Base-by-base conservation (phyloP, 2,888 invertebrate genomes). In the Torymus tubicola region DNA sequence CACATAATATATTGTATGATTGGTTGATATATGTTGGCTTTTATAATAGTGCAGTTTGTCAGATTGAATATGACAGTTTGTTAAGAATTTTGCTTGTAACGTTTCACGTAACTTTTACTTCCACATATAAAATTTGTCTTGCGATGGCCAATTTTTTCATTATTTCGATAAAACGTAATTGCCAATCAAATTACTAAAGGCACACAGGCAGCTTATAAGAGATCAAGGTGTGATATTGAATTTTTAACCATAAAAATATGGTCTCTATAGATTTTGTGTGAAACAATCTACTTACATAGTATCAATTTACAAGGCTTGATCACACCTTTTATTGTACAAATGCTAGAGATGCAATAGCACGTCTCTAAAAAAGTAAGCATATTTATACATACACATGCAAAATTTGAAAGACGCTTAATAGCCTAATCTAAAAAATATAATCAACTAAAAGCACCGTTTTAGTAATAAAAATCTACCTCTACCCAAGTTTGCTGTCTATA, bases 141-240 rank as follows among this genome's bases (percentile, higher is more conserved):
- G 69, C 2, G 61, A 76, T 76, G 76, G 69, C 76, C 75, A 76
- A 76, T 69, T 76, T 76, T 73, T 76, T 75, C n/a, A 31, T 31
- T 31, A 24, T 31, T n/a, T 65, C 1, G 31, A 61, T 21, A 31
- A 73, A 64, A 31, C 31, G 8, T 16, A 31, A 31, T 31, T 50
- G 3, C n/a, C 31, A 64, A 64, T 55, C 16, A 73, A 69, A 31
- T 63, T 55, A 18, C 18, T 68, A 42, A 76, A 69, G 69, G 68
- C 61, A 69, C 55, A 63, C 50, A 61, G 53, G 55, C 31, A 76
- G 55, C 18, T 69, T 63, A 63, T 11, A n/a, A 63, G n/a, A 76
- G 55, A 55, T 63, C 55, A 63, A 31, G 21, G 8, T 42, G 42
- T 55, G 16, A 24, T 68, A 75, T 13, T 60, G 3, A 53, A 12